Evolutionary conservation across 2,888 invertebrate genomes (phyloP), one percentile per base, ranked within the genome.

Genomic region (Sminthurinus aureus): DNA sequence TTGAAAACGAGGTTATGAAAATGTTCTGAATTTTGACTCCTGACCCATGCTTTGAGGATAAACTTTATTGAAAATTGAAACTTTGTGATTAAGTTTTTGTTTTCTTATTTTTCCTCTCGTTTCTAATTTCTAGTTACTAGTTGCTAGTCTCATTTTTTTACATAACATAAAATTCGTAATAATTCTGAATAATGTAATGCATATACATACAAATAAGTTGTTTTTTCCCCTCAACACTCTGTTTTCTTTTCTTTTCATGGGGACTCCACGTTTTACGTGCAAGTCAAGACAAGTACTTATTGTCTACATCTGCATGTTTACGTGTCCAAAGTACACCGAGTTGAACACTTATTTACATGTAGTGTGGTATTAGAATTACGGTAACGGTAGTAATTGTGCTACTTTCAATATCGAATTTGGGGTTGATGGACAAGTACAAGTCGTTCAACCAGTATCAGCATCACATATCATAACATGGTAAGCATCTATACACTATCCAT

Each of bases 391-490:
- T 73, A 24, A 26, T 22, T 81, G 81, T 26, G 81, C 81, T 81
- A 81, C 58, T 73, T 81, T 73, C 73, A 74, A 66, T 71, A 71
- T 24, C 22, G 26, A 71, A 71, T 26, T 71, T 8, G 24, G 71
- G 74, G 52, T 81, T 81, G 81, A 81, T 58, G 58, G 75, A 81
- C 81, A 81, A 81, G 81, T 81, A 74, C 74, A 74, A 81, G 74
- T 64, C 20, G 81, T 81, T 81, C 74, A 74, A 81, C 81, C 74
- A 64, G 81, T 75, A 71, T 79, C 79, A 79, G 69, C 69, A 26
- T 79, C 79, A 69, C 79, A 50, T 78, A 18, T 58, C 69, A 38
- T 38, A 38, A 38, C 38, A 38, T 6, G 38, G 38, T n/a, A n/a
- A n/a, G n/a, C 38, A 38, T 38, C 38, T 38, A 38, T 6, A 38